Evolutionary conservation across 2,888 invertebrate species (phyloP).

Genomic region (Aspidiotus rigidus): DNA sequence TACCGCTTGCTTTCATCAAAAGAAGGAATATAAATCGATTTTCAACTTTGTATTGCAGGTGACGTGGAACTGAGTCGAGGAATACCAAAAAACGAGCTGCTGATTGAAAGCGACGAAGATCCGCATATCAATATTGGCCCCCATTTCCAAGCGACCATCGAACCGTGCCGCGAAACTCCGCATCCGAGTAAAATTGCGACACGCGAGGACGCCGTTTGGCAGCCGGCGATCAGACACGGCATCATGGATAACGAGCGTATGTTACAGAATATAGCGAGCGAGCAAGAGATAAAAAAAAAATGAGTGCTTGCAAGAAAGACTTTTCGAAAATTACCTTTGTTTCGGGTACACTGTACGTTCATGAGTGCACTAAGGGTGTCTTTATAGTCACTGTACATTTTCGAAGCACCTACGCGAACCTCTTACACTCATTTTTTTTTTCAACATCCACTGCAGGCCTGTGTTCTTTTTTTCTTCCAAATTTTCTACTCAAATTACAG

Average conservation of each 20-base stretch:
- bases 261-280: background rate
- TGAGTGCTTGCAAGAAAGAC: too few relatives aligned
- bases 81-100: constrained; percentile 42
- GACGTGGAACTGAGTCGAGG: constrained; percentile 35
- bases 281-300: too few relatives aligned
- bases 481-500: too few relatives aligned
- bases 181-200: constrained; percentile 24
- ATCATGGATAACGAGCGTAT: constrained; percentile 67
- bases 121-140: constrained; percentile 81
- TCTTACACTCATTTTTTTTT: too few relatives aligned
- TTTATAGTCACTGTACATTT: too few relatives aligned
- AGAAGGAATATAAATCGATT: too few relatives aligned
- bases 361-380: background rate
- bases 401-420: too few relatives aligned
- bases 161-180: constrained; percentile 33
- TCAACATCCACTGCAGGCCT: too few relatives aligned
- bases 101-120: constrained; percentile 46
- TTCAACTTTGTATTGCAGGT: constrained; percentile 7
- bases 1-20: too few relatives aligned
- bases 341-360: constrained; percentile 13
- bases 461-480: too few relatives aligned
- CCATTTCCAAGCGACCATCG: constrained; percentile 58
- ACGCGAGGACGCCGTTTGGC: constrained; percentile 70
- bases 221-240: constrained; percentile 64
- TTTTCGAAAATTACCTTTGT: too few relatives aligned